A percentile compares a stretch with the other conserved stretches of the same genome.
These are phyloP conservation scores for Asbolus verrucosus DNA, from an alignment of 1,140 invertebrate species.

Conservation along the genomic window DNA sequence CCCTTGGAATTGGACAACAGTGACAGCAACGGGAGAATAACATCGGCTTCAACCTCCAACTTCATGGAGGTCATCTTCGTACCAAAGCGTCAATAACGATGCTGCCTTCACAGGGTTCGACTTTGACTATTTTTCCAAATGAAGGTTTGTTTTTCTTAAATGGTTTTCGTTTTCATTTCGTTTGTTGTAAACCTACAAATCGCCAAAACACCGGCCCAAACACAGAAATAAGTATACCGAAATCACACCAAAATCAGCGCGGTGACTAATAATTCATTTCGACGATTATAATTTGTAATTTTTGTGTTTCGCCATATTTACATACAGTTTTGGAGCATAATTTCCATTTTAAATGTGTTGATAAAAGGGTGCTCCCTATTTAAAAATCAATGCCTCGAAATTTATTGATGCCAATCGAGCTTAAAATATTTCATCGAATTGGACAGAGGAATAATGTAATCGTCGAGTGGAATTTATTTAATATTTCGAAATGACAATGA, in stretches of 20 bases:
- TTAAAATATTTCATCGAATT: neutral
- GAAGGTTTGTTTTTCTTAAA: slow-evolving; percentile 38
- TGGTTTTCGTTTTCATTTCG: slow-evolving; percentile 5
- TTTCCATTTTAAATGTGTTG: slow-evolving; percentile 30
- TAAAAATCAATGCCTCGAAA: slow-evolving; percentile 6
- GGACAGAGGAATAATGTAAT: neutral
- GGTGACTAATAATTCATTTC: slow-evolving; percentile 36
- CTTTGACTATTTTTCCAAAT: slow-evolving; percentile 62
- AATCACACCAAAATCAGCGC: slow-evolving; percentile 29
- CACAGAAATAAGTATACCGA: neutral
- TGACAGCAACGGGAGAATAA: slow-evolving; percentile 70
- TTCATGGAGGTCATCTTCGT: slow-evolving; percentile 57
- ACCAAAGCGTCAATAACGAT: slow-evolving; percentile 52
- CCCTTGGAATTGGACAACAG: slow-evolving; percentile 69
- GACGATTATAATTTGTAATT: slow-evolving; percentile 43
- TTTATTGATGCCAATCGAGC: neutral
- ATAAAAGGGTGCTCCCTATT: slow-evolving; percentile 25
- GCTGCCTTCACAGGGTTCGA: slow-evolving; percentile 62
- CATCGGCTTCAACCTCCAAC: slow-evolving; percentile 63
- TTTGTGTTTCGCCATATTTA: slow-evolving; percentile 23
- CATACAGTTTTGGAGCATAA: slow-evolving; percentile 38
- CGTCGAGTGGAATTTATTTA: slow-evolving; percentile 1
- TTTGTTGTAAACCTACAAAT: slow-evolving; percentile 14
- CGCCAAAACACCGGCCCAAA: neutral
- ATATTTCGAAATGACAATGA: slow-evolving; percentile 18